Evolutionary conservation across 2,113 vertebrate genomes (phyloP), one percentile per base, ranked within the genome.

Genomic region (Corydoras maculifer): DNA sequence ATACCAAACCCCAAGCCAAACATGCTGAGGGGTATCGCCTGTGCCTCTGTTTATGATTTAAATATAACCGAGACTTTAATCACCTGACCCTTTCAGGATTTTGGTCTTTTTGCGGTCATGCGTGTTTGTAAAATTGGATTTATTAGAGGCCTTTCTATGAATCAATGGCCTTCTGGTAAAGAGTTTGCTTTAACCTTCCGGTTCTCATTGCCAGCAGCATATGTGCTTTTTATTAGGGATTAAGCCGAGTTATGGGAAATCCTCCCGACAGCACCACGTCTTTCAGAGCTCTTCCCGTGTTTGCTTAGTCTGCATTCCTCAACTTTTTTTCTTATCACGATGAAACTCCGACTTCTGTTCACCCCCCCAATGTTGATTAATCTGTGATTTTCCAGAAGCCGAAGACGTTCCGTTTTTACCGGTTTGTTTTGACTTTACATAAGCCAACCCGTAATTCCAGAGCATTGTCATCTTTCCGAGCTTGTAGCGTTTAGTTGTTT

Each of bases 291-390:
- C 15, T 30, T 59, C 18, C 15, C 4, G 12, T 72, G 62, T 58
- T 72, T 65, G 62, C 57, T 59, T 51, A 65, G 70, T 65, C 54
- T 65, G 62, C 35, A 72, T 65, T 72, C 70, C 43, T 60, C 14
- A 25, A 6, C 8, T 9, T 12, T 3, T 4, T 14, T 58, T 15
- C n/a, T 30, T 60, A 43, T 32, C 51, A 2, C 4, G 10, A 7
- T 25, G 18, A 54, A 6, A 30, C 0, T 65, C 12, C 1, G 1
- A 15, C 6, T 58, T 3, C 7, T 49, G 55, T 50, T 11, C 7
- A 25, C 9, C 5, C 67, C 11, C 25, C 51, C 18, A 8, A 49
- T 30, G 13, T 59, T 65, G 62, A 8, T 25, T 61, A 61, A 73
- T 66, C 15, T 54, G 10, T 51, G 15, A 14, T 0, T 14, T 7